phyloP scores from a whole-genome alignment of 2,888 invertebrate genomes.

The Tetragonisca angustula region DNA sequence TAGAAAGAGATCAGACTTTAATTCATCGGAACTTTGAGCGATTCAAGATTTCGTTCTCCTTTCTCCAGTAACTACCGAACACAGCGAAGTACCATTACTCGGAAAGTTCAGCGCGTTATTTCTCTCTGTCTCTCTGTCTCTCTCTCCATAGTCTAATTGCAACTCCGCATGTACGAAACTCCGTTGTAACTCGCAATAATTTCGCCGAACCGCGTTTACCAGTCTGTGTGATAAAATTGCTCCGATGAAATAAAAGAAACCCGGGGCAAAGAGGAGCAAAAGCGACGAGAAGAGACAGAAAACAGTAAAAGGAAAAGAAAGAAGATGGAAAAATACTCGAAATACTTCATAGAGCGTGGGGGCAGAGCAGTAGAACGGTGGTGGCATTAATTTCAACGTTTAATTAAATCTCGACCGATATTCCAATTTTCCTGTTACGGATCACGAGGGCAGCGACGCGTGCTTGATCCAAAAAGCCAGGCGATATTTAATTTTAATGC shows the following conservation, averaged over 20 bases:
- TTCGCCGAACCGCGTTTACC: neutral
- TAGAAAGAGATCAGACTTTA: too few relatives aligned
- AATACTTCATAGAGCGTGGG: neutral
- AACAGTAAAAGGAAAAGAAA: neutral
- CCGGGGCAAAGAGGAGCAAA: too few relatives aligned
- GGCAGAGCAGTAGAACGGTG: too few relatives aligned
- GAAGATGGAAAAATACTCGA: neutral
- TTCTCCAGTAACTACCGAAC: neutral
- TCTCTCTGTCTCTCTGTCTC: neutral
- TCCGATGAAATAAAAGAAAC: neutral
- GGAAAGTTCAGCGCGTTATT: neutral
- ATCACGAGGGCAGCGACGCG: conserved; percentile 46
- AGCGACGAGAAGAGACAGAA: too few relatives aligned
- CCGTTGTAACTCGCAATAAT: neutral
- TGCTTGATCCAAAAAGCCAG: conserved; percentile 56
- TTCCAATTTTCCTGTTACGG: conserved; percentile 46
- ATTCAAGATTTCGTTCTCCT: neutral
- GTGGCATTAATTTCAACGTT: conserved; percentile 40
- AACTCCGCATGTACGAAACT: too few relatives aligned
- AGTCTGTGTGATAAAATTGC: conserved; percentile 7
- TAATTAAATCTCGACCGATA: conserved; percentile 51
- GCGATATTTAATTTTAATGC: conserved; percentile 67
- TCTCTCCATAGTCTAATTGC: neutral
- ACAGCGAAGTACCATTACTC: neutral
- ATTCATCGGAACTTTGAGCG: too few relatives aligned